These are phyloP conservation scores for Tachypleus tridentatus DNA, from an alignment of 1,140 invertebrate genomes.

Conservation along the genomic window DNA sequence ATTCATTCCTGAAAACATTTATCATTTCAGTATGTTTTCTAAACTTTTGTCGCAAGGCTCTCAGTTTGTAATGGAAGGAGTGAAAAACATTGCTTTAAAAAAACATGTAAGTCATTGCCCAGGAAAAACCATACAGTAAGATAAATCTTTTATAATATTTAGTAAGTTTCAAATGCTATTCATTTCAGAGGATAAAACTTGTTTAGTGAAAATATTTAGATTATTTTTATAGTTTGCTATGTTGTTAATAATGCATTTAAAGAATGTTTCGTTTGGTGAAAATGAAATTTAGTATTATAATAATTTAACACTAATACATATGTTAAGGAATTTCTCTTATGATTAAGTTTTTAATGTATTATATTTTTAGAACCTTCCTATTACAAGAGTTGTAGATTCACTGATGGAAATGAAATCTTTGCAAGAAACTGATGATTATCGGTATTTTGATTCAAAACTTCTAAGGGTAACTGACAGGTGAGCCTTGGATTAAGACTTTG, in stretches of 20 bases:
- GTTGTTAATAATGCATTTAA: too few relatives aligned
- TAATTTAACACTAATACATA: background rate
- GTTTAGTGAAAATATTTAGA: too few relatives aligned
- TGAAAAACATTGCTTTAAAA: constrained; percentile 97
- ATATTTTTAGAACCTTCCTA: constrained; percentile 59
- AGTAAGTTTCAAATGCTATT: too few relatives aligned
- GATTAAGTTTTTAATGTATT: background rate
- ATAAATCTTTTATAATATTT: too few relatives aligned
- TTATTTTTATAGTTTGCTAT: too few relatives aligned
- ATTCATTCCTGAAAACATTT: background rate
- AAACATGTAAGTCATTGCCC: constrained; percentile 48
- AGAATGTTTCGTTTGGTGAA: too few relatives aligned
- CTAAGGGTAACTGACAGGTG: constrained; percentile 52
- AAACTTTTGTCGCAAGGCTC: constrained; percentile 94
- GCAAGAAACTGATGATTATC: constrained; percentile 69
- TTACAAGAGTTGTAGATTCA: constrained; percentile 83
- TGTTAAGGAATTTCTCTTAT: constrained; percentile 2
- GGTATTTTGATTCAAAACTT: constrained; percentile 86
- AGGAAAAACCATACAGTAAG: too few relatives aligned
- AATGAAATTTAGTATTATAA: constrained; percentile 2
- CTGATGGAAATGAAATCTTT: constrained; percentile 73
- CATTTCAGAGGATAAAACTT: too few relatives aligned
- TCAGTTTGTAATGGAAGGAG: constrained; percentile 98
- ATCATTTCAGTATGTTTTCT: constrained; percentile 74
- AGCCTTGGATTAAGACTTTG: background rate